Evolutionary conservation across 2,113 vertebrate species (phyloP), one percentile per base, ranked within the genome.

Genomic region (Heteronetta atricapilla): DNA sequence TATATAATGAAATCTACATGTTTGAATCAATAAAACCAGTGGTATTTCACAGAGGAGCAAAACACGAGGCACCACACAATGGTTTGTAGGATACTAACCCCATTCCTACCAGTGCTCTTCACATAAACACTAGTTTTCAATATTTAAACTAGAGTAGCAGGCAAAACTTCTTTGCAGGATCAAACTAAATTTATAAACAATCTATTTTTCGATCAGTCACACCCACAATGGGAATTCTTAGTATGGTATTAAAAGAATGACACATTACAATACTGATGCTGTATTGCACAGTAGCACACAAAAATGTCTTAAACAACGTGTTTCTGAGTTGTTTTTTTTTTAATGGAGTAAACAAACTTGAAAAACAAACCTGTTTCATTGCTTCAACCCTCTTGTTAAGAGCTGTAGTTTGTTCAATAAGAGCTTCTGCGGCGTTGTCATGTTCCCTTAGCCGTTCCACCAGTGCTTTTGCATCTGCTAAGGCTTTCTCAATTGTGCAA

Each of bases 331-430:
- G 62, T 76, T 2, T 94, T 83, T 38, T 38, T 38, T 38, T 74
- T 82, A 68, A 74, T 28, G 64, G 36, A 56, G n/a, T 31, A 52
- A 52, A 69, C 28, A 36, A 87, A 73, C 64, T 1, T 5, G 59
- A 22, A 70, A 70, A 36, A 29, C 95, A 77, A 82, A 99, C 99
- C 99, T 99, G 99, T 91, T 99, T 99, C 99, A 99, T 99, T 21
- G 99, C 99, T 48, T 99, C 99, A n/a, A 99, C 99, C 33, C 98
- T 96, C 96, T 99, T 99, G 97, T 98, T 99, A 59, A 99, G 99
- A 8, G 98, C 98, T 0, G 99, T 99, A 11, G 99, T 99, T 97
- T 99, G 99, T 83, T 99, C 99, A 19, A 99, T 99, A 52, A 99
- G 98, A 63, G 98, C 98, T 95, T 99, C 99, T 2, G 99, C 99